A percentile compares a stretch with the other conserved stretches of the same genome.
Evolutionary conservation across 2,888 invertebrate genomes (phyloP).

Genomic region (Ichneumoninae sp.): DNA sequence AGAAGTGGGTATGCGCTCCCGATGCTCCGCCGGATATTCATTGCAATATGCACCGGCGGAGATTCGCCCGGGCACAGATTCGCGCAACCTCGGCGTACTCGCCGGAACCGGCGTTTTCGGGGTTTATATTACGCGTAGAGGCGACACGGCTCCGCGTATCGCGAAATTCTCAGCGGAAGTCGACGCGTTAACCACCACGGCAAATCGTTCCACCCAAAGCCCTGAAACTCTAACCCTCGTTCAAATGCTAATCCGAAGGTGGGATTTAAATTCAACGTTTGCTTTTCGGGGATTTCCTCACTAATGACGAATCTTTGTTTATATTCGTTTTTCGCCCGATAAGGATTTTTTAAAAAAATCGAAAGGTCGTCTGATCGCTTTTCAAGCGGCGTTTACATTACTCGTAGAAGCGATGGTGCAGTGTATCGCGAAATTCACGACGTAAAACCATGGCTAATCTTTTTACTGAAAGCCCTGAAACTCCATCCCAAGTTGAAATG

Average conservation of each 20-base stretch:
- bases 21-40: slow-evolving; percentile 61
- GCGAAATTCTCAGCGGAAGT: neutral
- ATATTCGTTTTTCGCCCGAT: too few relatives aligned
- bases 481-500: neutral
- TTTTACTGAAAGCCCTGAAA: neutral
- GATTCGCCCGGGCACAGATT: slow-evolving; percentile 45
- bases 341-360: too few relatives aligned
- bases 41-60: slow-evolving; percentile 64
- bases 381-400: slow-evolving; percentile 2
- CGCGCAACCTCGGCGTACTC: slow-evolving; percentile 33
- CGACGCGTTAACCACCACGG: neutral
- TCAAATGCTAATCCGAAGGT: neutral
- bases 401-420: neutral
- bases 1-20: slow-evolving; percentile 67
- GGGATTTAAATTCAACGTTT: neutral
- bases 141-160: neutral
- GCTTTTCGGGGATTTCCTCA: neutral
- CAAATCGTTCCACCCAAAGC: neutral
- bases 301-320: too few relatives aligned
- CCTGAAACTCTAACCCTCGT: neutral
- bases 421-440: neutral
- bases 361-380: neutral
- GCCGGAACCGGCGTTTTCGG: slow-evolving; percentile 4
- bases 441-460: neutral
- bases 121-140: slow-evolving; percentile 12